Conservation (phyloP, 2,888 invertebrate species). For the Stenodera caucasica region DNA sequence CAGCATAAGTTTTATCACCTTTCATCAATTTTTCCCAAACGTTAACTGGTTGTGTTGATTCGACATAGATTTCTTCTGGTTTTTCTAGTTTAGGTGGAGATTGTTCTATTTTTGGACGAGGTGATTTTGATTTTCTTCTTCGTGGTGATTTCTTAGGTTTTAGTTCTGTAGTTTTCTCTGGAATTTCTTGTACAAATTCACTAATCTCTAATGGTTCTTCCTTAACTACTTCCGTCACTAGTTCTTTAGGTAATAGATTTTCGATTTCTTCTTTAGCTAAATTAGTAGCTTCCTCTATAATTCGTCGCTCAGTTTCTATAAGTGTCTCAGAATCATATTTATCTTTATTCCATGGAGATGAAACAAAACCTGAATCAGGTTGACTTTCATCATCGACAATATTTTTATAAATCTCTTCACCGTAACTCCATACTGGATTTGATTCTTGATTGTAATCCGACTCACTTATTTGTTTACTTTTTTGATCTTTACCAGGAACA, state of each 20-base stretch:
- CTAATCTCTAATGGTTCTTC: not conserved
- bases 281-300: slow-evolving; percentile 25
- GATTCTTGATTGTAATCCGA: slow-evolving; percentile 13
- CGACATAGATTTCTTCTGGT: slow-evolving; percentile 14
- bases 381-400: slow-evolving; percentile 35
- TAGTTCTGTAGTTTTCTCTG: slow-evolving; percentile 14
- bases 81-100: slow-evolving; percentile 14
- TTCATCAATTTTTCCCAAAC: slow-evolving; percentile 58
- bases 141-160: slow-evolving; percentile 29
- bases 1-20: slow-evolving; percentile 71
- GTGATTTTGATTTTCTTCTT: slow-evolving; percentile 36
- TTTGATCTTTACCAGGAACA: slow-evolving; percentile 44
- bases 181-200: not conserved
- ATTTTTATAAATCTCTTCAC: slow-evolving; percentile 36
- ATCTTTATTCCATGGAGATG: slow-evolving; percentile 49
- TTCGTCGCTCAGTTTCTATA: slow-evolving; percentile 27
- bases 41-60: slow-evolving; percentile 42
- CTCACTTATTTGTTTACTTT: slow-evolving; percentile 16
- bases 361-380: slow-evolving; percentile 41
- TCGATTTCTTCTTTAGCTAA: slow-evolving; percentile 31
- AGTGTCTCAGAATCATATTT: slow-evolving; percentile 26
- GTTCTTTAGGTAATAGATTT: slow-evolving; percentile 40
- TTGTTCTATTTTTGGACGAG: slow-evolving; percentile 27
- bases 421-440: slow-evolving; percentile 36
- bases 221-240: slow-evolving; percentile 25